Evolutionary conservation across 30 jellyfish, hydroid and myxozoan species (phyloP), one percentile per base, ranked within the genome.

Genomic region (Aurelia sp.): DNA sequence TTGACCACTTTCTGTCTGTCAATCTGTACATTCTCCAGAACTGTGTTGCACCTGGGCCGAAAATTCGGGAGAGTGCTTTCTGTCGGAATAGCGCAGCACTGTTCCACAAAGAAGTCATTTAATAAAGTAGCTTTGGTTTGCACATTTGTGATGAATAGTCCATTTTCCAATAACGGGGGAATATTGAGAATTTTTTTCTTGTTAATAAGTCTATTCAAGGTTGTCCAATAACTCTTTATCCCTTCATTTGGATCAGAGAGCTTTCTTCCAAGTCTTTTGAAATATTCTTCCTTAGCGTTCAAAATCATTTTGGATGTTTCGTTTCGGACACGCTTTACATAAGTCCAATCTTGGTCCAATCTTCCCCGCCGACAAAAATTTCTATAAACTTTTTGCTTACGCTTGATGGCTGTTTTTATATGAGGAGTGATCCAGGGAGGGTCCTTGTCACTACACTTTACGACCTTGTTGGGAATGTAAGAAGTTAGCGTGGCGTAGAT

Each of bases 351-450:
- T 48, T 75, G 78, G 35, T 76, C 65, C 72, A 51, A 65, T 35
- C 81, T 67, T 9, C 90, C 96, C 69, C 90, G 78, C 41, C 58
- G 63, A 6, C 22, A 52, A 70, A 73, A 86, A 35, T 78, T 75
- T 33, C 86, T 77, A 52, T 33, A 86, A 75, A 76, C 66, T 61
- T 81, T 76, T 22, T 66, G 86, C 76, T 75, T 86, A 60, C 82
- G 86, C 61, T 68, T 78, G 62, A 86, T 66, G n/a, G n/a, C n/a
- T n/a, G n/a, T n/a, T n/a, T n/a, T n/a, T n/a, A n/a, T n/a, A n/a
- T 11, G 81, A 31, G 74, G 70, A 16, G 90, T 86, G 52, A 86
- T 86, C 96, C 91, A 86, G 37, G 78, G 90, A 52, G 91, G 79
- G 59, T 86, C 90, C 62, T 86, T 76, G 58, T 86, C 85, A 47